Percentiles rank a stretch among this genome's conserved stretches.
Evolutionary conservation across 2,113 vertebrate genomes (phyloP).

Genomic region (Triplophysa dalaica): DNA sequence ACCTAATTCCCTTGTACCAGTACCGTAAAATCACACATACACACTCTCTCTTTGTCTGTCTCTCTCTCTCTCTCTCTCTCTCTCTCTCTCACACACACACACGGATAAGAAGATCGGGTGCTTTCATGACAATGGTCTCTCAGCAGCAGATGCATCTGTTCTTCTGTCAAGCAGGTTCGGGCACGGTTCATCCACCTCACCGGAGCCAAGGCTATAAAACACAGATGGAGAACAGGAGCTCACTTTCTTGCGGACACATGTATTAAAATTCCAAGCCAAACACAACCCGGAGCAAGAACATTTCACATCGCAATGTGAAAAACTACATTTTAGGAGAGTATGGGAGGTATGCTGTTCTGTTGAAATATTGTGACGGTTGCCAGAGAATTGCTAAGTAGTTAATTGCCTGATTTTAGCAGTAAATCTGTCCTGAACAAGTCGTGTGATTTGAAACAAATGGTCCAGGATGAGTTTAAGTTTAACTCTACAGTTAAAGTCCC

Average conservation of each 20-base stretch:
- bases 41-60: background rate
- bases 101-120: conserved; percentile 46
- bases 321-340: no score
- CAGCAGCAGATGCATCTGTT: conserved; percentile 60
- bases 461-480: no score
- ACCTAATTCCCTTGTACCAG: conserved; percentile 61
- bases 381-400: no score
- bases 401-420: no score
- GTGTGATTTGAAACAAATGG: no score
- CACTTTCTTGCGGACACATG: background rate
- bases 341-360: no score
- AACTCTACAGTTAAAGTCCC: no score
- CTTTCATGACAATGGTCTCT: conserved; percentile 62
- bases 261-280: conserved; percentile 4
- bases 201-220: conserved; percentile 71
- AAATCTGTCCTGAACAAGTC: no score
- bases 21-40: background rate
- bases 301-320: no score
- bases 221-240: conserved; percentile 18
- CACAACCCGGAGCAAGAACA: background rate
- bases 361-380: no score
- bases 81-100: conserved; percentile 29
- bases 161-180: conserved; percentile 31
- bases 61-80: background rate
- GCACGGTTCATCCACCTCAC: conserved; percentile 50